phyloP scores from a whole-genome alignment of 1,140 invertebrate genomes.

The Eueides isabella region DNA sequence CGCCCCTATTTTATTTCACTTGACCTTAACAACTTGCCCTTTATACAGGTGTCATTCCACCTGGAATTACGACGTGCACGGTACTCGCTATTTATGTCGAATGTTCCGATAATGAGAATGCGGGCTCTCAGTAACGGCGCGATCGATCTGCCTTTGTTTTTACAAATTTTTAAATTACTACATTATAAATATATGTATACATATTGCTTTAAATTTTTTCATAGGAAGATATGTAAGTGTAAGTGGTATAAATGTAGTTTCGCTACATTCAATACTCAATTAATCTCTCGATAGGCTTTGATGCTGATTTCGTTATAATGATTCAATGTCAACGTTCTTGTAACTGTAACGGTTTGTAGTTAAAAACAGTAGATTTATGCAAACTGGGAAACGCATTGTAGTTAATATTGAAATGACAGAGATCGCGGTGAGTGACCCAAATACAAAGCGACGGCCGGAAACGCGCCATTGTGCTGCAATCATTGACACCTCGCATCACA shows the following conservation, averaged over 20 bases:
- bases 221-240: no score
- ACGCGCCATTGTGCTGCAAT: slow-evolving; percentile 75
- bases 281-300: background rate
- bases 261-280: background rate
- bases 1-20: slow-evolving; percentile 41
- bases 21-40: slow-evolving; percentile 61
- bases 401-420: slow-evolving; percentile 75
- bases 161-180: background rate
- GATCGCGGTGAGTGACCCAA: slow-evolving; percentile 79
- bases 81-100: slow-evolving; percentile 45
- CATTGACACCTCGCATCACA: slow-evolving; percentile 75
- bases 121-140: slow-evolving; percentile 50
- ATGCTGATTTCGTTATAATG: background rate
- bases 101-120: slow-evolving; percentile 43
- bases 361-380: slow-evolving; percentile 38
- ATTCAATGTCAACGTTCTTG: slow-evolving; percentile 36
- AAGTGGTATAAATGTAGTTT: background rate
- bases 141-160: slow-evolving; percentile 42
- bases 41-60: slow-evolving; percentile 69
- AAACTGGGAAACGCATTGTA: slow-evolving; percentile 50
- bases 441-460: slow-evolving; percentile 76
- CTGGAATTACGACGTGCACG: slow-evolving; percentile 52
- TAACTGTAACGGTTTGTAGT: slow-evolving; percentile 19
- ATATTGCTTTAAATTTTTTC: background rate
- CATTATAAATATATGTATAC: background rate